A percentile compares a stretch with the other conserved stretches of the same genome.
Conservation (phyloP, 2,113 vertebrate species). For the Fregata magnificens region DNA sequence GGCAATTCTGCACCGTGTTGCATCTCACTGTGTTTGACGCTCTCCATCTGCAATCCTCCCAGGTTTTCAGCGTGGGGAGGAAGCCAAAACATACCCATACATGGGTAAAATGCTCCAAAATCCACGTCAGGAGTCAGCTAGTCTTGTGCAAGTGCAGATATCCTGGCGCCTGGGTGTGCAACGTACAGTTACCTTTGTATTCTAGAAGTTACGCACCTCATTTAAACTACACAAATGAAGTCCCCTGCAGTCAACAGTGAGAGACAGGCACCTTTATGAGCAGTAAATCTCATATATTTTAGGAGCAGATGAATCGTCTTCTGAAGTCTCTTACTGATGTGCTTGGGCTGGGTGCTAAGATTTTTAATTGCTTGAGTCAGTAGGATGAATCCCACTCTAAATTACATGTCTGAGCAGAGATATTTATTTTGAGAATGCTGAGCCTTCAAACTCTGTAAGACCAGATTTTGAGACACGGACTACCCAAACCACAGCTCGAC, state of each 20-base stretch:
- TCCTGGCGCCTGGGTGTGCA: neutral
- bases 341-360: neutral
- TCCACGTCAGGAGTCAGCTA: accelerated
- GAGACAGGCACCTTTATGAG: neutral
- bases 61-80: neutral
- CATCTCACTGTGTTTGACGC: accelerated
- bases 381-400: neutral
- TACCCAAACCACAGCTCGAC: neutral
- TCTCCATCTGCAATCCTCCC: neutral
- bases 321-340: neutral
- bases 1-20: neutral
- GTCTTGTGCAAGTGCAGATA: neutral
- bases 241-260: neutral
- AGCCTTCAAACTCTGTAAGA: neutral
- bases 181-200: neutral
- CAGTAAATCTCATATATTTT: neutral
- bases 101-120: neutral
- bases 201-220: accelerated
- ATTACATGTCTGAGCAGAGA: neutral
- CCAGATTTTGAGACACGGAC: neutral
- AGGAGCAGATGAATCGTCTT: neutral
- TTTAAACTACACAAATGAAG: neutral
- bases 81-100: neutral
- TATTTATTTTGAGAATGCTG: neutral
- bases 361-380: neutral